Conservation (phyloP, 2,797 vertebrate genomes). For the Naso thynnoides region DNA sequence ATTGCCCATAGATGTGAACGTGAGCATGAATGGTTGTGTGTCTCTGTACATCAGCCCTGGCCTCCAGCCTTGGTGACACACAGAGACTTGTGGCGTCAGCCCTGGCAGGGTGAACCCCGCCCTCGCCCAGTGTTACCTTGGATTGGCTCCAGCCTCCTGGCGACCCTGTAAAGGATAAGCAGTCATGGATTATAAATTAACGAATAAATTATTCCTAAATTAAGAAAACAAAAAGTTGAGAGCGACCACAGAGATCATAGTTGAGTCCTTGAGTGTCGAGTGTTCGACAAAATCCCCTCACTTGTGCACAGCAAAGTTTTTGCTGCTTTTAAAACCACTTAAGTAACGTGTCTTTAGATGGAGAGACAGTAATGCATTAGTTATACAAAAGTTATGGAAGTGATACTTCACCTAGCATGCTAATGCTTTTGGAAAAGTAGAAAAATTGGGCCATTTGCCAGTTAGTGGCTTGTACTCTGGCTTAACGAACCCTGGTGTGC, state of each 20-base stretch:
- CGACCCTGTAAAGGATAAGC: too few species aligned
- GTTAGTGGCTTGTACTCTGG: constrained; percentile 42
- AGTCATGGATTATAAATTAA: too few species aligned
- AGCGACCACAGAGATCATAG: background rate
- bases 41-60: too few species aligned
- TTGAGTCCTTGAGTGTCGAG: background rate
- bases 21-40: too few species aligned
- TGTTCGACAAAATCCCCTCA: background rate
- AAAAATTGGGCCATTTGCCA: constrained; percentile 65
- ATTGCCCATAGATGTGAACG: too few species aligned
- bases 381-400: constrained; percentile 46
- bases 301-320: constrained; percentile 3
- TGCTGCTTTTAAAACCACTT: constrained; percentile 25
- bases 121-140: too few species aligned
- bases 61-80: too few species aligned
- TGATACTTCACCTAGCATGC: constrained; percentile 15
- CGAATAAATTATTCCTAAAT: background rate
- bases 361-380: constrained; percentile 22
- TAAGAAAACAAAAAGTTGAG: background rate
- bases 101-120: too few species aligned
- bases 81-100: too few species aligned
- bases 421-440: constrained; percentile 43
- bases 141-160: too few species aligned
- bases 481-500: constrained; percentile 48
- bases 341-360: constrained; percentile 16